phyloP scores from a whole-genome alignment of 1,140 invertebrate genomes.

The Drosophila cardini region DNA sequence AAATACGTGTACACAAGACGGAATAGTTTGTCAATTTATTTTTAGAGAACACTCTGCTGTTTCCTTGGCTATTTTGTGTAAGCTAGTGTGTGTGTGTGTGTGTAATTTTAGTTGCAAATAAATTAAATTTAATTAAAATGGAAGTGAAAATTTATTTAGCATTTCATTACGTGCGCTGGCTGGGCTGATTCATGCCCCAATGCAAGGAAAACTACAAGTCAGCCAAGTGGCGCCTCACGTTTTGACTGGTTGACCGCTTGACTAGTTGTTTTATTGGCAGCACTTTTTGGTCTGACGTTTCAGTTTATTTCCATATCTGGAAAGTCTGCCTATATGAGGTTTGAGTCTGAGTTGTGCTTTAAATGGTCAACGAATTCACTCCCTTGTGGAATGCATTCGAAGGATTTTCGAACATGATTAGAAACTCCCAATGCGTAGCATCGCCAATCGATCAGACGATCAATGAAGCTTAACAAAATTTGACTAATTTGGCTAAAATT shows the following conservation, averaged over 20 bases:
- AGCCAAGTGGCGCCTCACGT: constrained; percentile 78
- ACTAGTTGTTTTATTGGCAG: constrained; percentile 22
- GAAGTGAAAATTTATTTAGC: constrained; percentile 81
- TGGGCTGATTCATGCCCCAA: constrained; percentile 61
- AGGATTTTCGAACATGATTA: constrained; percentile 44
- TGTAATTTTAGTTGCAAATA: constrained; percentile 77
- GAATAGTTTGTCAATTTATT: constrained; percentile 77
- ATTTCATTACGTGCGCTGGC: constrained; percentile 74
- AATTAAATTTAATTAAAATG: constrained; percentile 82
- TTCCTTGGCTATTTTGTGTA: constrained; percentile 35
- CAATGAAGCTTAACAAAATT: constrained; percentile 33
- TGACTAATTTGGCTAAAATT: constrained; percentile 78
- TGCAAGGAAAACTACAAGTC: constrained; percentile 14
- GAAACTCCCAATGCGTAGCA: constrained; percentile 18
- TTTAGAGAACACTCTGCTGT: constrained; percentile 56
- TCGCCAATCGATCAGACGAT: constrained; percentile 38
- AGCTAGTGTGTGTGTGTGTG: background rate
- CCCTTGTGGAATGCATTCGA: constrained; percentile 64
- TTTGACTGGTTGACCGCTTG: constrained; percentile 9
- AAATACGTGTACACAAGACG: constrained; percentile 43
- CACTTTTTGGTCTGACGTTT: constrained; percentile 51
- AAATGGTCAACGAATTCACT: constrained; percentile 35
- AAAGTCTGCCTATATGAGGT: constrained; percentile 22
- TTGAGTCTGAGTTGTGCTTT: constrained; percentile 13
- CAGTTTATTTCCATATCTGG: constrained; percentile 65